phyloP scores from a whole-genome alignment of 2,113 vertebrate genomes.

The Ia io region DNA sequence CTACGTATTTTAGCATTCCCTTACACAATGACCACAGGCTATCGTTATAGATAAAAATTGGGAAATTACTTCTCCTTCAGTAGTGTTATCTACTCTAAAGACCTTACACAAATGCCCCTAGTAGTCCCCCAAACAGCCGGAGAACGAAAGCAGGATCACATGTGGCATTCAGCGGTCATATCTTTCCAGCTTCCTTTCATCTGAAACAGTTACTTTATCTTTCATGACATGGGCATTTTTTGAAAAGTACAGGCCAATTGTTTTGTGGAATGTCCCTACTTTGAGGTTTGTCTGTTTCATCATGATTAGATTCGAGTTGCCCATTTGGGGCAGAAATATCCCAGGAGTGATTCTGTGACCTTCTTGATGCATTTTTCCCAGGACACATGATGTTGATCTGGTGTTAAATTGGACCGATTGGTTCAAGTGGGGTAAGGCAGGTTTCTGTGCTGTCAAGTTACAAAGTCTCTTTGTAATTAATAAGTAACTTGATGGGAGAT shows the following conservation, averaged over 20 bases:
- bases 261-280: neutral
- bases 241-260: neutral
- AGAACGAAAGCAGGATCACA: neutral
- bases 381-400: fast-evolving
- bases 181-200: neutral
- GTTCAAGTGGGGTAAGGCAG: neutral
- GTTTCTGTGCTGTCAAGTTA: neutral
- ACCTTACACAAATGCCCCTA: neutral
- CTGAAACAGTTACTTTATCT: neutral
- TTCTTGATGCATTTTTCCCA: neutral
- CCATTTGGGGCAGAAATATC: neutral
- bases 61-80: neutral
- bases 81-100: neutral
- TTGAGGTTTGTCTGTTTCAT: neutral
- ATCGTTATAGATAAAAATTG: neutral
- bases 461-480: neutral
- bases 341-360: neutral
- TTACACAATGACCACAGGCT: neutral
- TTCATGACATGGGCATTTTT: constrained; percentile 19
- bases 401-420: neutral
- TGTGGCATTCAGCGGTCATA: neutral
- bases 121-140: neutral
- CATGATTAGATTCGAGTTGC: neutral
- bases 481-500: neutral
- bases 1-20: neutral